Base-by-base conservation (phyloP, 1,140 invertebrate species). In the Linepithema humile region DNA sequence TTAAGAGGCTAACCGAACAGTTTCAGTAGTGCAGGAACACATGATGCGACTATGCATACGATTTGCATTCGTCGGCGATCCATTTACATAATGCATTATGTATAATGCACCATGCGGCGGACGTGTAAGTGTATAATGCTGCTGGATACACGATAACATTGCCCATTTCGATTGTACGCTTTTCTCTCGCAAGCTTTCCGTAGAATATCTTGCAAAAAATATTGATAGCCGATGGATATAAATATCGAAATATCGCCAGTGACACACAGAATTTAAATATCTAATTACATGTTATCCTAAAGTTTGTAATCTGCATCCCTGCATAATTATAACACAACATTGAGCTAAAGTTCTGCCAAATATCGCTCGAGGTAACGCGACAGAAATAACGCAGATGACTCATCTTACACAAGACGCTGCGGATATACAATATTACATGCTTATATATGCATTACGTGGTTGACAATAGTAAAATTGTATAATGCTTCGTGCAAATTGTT, bases 41-140 rank as follows among this genome's bases (percentile, higher is more conserved):
- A 55, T 65, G 53, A 48, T 29, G 50, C 60, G 45, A 57, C 43
- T 65, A 69, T 74, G 75, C 53, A 82, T 62, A 55, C 40, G 40
- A 85, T 87, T 87, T 82, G 69, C 75, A 85, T 85, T 74, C 62
- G 40, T 50, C 45, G 57, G 50, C 20, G 50, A 48, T 67, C 20
- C 43, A 82, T 80, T 82, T 85, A 82, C 84, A 85, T 86, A 85
- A 86, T 86, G 20, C 64, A 48, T 78, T 73, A 85, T 86, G 29
- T 73, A 86, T 85, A 86, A 85, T 74, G 35, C 35, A 48, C 17
- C 10, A 20, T 38, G 48, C 23, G 20, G 40, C 23, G 35, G 10
- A 17, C 10, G 69, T 69, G 48, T 78, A 40, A 78, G 23, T 78
- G 12, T 62, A 29, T 69, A 65, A 50, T 20, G 15, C 20, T 7